Conservation (phyloP, 2,113 vertebrate genomes). For the Solea solea region DNA sequence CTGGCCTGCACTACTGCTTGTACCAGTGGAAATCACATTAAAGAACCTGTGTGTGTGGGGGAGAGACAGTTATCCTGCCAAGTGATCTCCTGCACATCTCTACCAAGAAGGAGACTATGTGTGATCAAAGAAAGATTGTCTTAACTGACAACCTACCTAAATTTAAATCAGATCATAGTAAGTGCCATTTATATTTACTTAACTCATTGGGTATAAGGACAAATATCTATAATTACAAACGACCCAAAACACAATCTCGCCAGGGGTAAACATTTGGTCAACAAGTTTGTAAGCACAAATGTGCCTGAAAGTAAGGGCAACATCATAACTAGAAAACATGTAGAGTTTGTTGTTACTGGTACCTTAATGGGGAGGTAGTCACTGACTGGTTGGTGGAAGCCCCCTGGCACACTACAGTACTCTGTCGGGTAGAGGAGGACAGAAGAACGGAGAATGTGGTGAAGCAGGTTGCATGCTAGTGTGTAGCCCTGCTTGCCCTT, state of each 20-base stretch:
- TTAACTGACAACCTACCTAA: conserved; percentile 1
- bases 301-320: no score
- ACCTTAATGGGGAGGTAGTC: conserved; percentile 97
- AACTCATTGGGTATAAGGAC: no score
- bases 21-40: not conserved
- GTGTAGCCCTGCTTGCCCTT: conserved; percentile 98
- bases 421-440: conserved; percentile 97
- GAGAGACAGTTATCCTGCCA: conserved; percentile 38
- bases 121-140: conserved; percentile 32
- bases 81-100: conserved; percentile 18
- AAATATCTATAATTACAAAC: no score
- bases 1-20: not conserved
- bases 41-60: not conserved
- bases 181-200: no score
- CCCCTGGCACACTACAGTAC: conserved; percentile 97
- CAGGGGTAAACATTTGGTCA: no score
- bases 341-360: conserved; percentile 40
- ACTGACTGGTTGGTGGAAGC: conserved; percentile 89
- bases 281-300: not conserved
- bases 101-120: conserved; percentile 37
- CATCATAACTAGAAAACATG: no score
- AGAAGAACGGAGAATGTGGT: conserved; percentile 94
- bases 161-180: no score
- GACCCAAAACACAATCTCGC: no score
- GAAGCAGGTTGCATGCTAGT: conserved; percentile 95